Conservation (phyloP, 2,113 vertebrate genomes). For the crab-eating macaque (Macaca fascicularis) region T2T-MFA8v1.1 NC_088387.1:116751001-116751500, state of each 20-base stretch:
- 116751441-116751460: neutral
- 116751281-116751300: neutral
- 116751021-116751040: neutral
- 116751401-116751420: neutral
- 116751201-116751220: neutral
- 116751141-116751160: neutral
- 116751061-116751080: fast-evolving
- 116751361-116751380: fast-evolving
- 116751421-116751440: fast-evolving
- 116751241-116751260: neutral
- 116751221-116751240: neutral
- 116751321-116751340: fast-evolving
- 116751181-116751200: neutral
- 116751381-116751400: no score
- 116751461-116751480: neutral
- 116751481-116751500: fast-evolving
- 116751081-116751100: no score
- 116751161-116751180: neutral
- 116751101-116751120: fast-evolving
- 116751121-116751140: fast-evolving
- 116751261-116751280: fast-evolving
- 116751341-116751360: fast-evolving
- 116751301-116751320: fast-evolving
- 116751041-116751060: neutral
- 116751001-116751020: neutral